These are phyloP conservation scores for Cepaea nemoralis DNA, from an alignment of 1,140 invertebrate species.

Conservation along the genomic window DNA sequence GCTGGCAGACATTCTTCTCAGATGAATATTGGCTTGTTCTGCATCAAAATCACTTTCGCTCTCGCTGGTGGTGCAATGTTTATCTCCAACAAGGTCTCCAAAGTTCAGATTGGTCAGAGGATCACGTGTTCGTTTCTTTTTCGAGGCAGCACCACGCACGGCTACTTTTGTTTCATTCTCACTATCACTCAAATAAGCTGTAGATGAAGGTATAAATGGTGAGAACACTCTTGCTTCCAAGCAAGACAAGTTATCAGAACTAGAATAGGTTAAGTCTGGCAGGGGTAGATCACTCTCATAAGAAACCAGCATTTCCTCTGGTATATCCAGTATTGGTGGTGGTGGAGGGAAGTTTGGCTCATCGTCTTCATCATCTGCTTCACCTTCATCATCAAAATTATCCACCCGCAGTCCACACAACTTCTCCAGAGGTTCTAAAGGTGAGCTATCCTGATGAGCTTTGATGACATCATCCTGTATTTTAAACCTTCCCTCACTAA, in stretches of 20 bases:
- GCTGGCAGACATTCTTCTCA: constrained; percentile 9
- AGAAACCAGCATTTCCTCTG: constrained; percentile 46
- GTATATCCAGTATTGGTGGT: constrained; percentile 37
- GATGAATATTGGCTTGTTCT: constrained; percentile 37
- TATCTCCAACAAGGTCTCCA: constrained; percentile 40
- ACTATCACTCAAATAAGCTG: constrained; percentile 3
- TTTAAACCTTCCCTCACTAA: constrained; percentile 23
- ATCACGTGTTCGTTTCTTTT: constrained; percentile 53
- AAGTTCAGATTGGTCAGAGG: constrained; percentile 44
- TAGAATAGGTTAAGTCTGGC: constrained; percentile 46
- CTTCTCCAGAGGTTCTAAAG: constrained; percentile 48
- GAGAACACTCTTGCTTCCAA: constrained; percentile 53
- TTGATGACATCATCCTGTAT: constrained; percentile 1
- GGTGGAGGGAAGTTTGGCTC: constrained; percentile 48
- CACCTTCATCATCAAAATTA: constrained; percentile 43
- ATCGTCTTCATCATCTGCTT: constrained; percentile 45
- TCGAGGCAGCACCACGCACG: background rate
- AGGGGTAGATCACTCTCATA: constrained; percentile 38
- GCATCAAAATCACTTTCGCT: constrained; percentile 53
- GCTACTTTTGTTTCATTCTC: background rate
- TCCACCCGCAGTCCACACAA: constrained; percentile 31
- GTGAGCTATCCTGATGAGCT: constrained; percentile 44
- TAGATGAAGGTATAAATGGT: constrained; percentile 42
- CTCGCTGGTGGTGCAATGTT: constrained; percentile 47
- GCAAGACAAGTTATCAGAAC: constrained; percentile 52